Base-by-base conservation (phyloP, 2,797 vertebrate genomes). In the Gallinago stenura region DNA sequence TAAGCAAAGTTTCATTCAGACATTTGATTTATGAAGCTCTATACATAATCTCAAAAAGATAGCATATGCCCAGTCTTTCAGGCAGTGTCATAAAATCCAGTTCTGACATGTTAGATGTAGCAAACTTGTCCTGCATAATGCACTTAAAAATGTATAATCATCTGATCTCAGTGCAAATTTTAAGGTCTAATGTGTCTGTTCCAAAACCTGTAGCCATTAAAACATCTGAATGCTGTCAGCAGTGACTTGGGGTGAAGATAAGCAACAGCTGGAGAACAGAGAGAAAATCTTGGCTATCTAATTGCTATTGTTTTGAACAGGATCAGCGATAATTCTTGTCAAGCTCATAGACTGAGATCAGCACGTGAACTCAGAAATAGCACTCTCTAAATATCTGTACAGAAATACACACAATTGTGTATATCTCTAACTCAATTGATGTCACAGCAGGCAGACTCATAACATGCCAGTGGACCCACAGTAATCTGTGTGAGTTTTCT, bases 1-100 rank as follows among this genome's bases (percentile, higher is more conserved):
- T 91, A 95, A 95, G 93, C 58, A 31, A 80, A 87, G 16, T 85
- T 87, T 73, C 45, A 71, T 18, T 79, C 79, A 68, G 28, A 54
- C 31, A 9, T 93, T 84, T 85, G 91, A 94, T 94, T 91, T 92
- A 72, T 94, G 69, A 90, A 83, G 39, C 56, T 51, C 19, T 90
- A 62, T 89, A 72, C 20, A 69, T 82, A 96, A 69, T 60, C 35
- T 91, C 95, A 87, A 92, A 94, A 88, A 88, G 31, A 53, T 14
- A 71, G 6, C 28, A 25, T 15, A 24, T 87, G 54, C 48, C 39
- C 58, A 81, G 0, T 84, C 46, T 88, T 93, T 50, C 51, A 78
- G 65, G 26, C 66, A 37, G 18, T 16, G 56, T 22, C 61, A 31
- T 91, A 83, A 79, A 48, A 57, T 28, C 57, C 53, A 72, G 6